These are phyloP conservation scores for Scotopteryx bipunctaria DNA, from an alignment of 2,888 invertebrate genomes.

Conservation along the genomic window DNA sequence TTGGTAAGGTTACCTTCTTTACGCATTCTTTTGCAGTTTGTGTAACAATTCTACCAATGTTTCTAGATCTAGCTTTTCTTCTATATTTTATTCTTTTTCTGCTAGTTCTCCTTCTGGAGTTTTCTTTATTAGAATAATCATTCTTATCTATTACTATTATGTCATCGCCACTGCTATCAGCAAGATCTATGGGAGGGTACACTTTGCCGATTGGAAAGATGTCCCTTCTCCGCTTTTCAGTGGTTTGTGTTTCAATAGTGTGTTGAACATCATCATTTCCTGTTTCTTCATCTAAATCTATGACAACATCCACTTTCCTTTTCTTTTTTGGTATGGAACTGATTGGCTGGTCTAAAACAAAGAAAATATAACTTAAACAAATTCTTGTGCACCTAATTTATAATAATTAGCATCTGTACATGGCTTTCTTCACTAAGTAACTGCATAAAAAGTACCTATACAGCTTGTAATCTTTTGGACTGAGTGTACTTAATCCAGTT, in stretches of 20 bases:
- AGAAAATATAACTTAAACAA: not conserved
- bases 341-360: constrained; percentile 9
- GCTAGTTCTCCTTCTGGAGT: not conserved
- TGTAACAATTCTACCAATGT: not conserved
- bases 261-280: constrained; percentile 24
- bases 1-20: no score
- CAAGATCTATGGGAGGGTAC: constrained; percentile 28
- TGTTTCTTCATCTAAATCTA: constrained; percentile 40
- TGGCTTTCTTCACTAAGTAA: no score
- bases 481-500: no score
- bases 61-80: not conserved
- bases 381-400: no score
- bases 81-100: not conserved
- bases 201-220: constrained; percentile 1
- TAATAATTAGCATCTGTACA: no score
- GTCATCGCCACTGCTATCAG: constrained; percentile 31
- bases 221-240: not conserved
- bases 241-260: not conserved
- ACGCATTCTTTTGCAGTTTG: no score
- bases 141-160: constrained; percentile 20
- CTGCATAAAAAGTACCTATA: no score
- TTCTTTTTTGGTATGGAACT: constrained; percentile 32
- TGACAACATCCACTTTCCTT: constrained; percentile 36
- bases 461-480: no score
- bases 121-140: constrained; percentile 17